phyloP scores from a whole-genome alignment of 1,140 invertebrate genomes.

The Cherax quadricarinatus region DNA sequence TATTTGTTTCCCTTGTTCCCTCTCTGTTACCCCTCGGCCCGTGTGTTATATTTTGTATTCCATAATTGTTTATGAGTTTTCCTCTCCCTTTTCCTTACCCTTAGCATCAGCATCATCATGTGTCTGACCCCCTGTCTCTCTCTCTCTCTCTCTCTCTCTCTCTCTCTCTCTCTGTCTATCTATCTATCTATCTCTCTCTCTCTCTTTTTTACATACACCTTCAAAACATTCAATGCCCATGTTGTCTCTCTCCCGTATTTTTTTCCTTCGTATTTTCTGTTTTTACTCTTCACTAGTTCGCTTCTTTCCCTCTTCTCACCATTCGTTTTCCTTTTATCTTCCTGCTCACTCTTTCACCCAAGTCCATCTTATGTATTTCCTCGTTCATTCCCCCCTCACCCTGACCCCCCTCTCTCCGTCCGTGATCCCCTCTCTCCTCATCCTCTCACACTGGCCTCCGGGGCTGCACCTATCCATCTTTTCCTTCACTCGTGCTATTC shows the following conservation, averaged over 20 bases:
- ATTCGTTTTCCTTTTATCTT: too few species aligned
- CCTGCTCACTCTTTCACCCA: too few species aligned
- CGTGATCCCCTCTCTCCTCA: neutral
- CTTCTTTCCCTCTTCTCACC: neutral
- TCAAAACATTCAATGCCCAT: neutral
- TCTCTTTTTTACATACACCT: too few species aligned
- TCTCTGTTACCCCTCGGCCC: neutral
- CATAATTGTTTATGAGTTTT: neutral
- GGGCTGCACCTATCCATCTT: neutral
- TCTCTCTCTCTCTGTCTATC: too few species aligned
- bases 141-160: neutral
- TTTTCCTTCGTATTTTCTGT: too few species aligned
- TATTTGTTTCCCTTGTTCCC: neutral
- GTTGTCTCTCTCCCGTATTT: slow-evolving; percentile 2
- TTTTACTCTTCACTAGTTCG: neutral
- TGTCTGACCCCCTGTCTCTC: slow-evolving; percentile 7
- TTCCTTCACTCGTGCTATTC: neutral
- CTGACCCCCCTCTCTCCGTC: neutral
- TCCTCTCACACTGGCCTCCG: neutral
- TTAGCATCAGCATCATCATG: neutral
- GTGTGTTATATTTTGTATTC: neutral
- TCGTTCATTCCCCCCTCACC: neutral
- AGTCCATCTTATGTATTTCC: too few species aligned
- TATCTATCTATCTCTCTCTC: too few species aligned
- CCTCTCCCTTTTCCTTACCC: neutral